phyloP scores from a whole-genome alignment of 2,113 vertebrate genomes.

The Anhinga rufa region DNA sequence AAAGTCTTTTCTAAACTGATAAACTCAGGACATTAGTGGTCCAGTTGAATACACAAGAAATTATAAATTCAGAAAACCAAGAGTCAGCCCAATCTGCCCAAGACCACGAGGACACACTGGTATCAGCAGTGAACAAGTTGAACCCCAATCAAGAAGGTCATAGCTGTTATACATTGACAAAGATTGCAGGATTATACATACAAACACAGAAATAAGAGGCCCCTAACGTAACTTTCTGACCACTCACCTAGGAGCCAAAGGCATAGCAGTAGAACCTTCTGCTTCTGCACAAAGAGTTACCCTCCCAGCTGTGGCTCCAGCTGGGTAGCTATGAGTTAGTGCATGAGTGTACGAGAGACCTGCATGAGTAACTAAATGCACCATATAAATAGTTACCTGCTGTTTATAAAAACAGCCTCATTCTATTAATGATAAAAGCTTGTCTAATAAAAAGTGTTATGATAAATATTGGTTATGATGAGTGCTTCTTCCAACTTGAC shows the following conservation, averaged over 20 bases:
- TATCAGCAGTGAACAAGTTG: neutral
- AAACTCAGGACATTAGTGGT: neutral
- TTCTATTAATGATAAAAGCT: neutral
- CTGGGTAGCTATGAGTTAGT: neutral
- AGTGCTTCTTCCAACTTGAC: neutral
- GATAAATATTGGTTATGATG: neutral
- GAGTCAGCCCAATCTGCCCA: neutral
- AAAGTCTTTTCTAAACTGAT: neutral
- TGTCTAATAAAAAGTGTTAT: neutral
- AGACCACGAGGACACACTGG: neutral
- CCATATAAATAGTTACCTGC: neutral
- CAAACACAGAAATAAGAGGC: neutral
- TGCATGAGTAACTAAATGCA: neutral
- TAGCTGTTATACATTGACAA: neutral
- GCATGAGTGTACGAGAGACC: neutral
- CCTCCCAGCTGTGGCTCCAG: neutral
- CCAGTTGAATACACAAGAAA: neutral
- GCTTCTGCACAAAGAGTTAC: neutral
- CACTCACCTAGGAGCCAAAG: neutral
- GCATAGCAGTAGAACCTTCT: neutral
- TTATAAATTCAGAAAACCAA: neutral
- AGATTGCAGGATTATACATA: neutral
- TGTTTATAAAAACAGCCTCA: neutral
- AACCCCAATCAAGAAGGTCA: neutral
- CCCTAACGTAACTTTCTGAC: neutral